Conservation (phyloP, 1,140 invertebrate genomes). For the Luehdorfia chinensis region DNA sequence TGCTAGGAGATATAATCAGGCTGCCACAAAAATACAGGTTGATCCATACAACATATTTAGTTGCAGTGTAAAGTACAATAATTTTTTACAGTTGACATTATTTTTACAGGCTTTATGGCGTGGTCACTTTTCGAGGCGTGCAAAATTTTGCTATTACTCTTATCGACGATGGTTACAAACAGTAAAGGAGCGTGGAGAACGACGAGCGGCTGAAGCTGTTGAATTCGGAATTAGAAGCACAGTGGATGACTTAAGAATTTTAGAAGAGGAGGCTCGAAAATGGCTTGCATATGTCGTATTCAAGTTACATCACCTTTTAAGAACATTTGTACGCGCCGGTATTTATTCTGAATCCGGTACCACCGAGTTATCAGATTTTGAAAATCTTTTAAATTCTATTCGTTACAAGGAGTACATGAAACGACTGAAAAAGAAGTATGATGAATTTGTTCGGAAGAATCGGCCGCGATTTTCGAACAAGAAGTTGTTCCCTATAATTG, state of each 20-base stretch:
- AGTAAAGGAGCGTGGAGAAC: conserved; percentile 57
- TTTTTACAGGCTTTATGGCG: conserved; percentile 55
- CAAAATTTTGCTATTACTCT: conserved; percentile 60
- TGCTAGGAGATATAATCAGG: conserved; percentile 42
- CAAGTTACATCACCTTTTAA: conserved; percentile 70
- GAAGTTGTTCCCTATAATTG: conserved; percentile 64
- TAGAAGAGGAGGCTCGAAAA: conserved; percentile 64
- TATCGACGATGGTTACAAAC: conserved; percentile 62
- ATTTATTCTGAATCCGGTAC: conserved; percentile 61
- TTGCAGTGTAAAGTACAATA: neutral
- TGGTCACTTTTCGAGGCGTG: conserved; percentile 59
- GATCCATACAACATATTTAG: neutral
- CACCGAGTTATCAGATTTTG: conserved; percentile 61
- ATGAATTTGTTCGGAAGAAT: conserved; percentile 57
- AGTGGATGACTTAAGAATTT: conserved; percentile 53
- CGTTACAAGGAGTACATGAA: conserved; percentile 71
- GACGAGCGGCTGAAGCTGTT: conserved; percentile 49
- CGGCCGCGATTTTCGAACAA: conserved; percentile 57
- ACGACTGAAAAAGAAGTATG: conserved; percentile 62
- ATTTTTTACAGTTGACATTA: neutral
- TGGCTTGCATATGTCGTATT: conserved; percentile 72
- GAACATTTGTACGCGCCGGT: conserved; percentile 60
- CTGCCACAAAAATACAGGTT: conserved; percentile 57
- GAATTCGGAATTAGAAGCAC: conserved; percentile 58
- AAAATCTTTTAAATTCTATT: conserved; percentile 67